These are phyloP conservation scores for Brachyhypopomus occidentalis DNA, from an alignment of 2,113 vertebrate genomes.

Conservation along the genomic window DNA sequence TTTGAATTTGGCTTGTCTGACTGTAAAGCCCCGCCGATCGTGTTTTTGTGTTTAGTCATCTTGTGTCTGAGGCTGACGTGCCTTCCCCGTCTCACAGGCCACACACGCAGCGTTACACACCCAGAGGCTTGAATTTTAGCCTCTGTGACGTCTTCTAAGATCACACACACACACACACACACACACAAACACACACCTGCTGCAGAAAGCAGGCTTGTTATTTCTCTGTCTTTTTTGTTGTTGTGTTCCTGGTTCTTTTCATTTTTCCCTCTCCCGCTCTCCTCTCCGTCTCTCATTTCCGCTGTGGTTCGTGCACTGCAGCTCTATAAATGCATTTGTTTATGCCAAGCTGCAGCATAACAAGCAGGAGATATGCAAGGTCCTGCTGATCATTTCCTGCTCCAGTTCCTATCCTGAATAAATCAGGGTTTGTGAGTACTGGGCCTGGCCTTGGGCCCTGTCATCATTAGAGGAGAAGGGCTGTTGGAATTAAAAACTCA, in stretches of 20 bases:
- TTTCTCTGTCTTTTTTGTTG: neutral
- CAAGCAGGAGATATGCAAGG: constrained; percentile 52
- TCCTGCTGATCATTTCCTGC: constrained; percentile 51
- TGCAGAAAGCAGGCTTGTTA: neutral
- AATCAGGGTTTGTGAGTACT: constrained; percentile 37
- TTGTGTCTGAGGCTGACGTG: neutral
- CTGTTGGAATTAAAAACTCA: constrained; percentile 37
- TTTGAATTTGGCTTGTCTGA: constrained; percentile 1
- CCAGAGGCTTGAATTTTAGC: neutral
- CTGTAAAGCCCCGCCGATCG: neutral
- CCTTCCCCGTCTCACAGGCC: neutral
- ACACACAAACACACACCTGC: neutral
- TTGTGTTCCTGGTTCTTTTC: neutral
- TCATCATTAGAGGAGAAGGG: constrained; percentile 33
- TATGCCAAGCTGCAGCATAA: constrained; percentile 40
- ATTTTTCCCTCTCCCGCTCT: constrained; percentile 1
- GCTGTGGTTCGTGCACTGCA: constrained; percentile 14
- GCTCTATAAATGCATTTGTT: constrained; percentile 39
- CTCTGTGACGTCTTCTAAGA: neutral
- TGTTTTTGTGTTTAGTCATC: neutral
- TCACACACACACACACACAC: neutral
- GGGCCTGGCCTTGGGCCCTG: neutral
- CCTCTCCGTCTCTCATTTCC: constrained; percentile 32
- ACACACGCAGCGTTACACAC: neutral
- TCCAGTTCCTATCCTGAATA: constrained; percentile 44